These are phyloP conservation scores for Dione juno DNA, from an alignment of 2,888 invertebrate species.

Conservation along the genomic window DNA sequence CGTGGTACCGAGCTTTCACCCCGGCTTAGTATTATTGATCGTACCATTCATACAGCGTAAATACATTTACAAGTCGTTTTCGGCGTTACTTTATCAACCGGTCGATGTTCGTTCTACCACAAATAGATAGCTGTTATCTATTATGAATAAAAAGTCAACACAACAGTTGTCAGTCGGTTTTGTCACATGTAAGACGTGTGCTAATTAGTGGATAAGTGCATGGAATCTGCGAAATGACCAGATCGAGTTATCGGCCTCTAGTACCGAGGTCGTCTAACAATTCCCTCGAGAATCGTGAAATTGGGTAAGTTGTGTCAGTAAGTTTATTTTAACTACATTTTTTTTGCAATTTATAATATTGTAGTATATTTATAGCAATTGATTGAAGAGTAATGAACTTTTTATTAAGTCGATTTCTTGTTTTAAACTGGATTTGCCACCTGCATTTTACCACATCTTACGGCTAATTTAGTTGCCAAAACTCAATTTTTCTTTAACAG, in stretches of 20 bases:
- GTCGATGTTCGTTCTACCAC: conserved; percentile 52
- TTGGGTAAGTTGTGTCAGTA: conserved; percentile 63
- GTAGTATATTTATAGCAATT: conserved; percentile 6
- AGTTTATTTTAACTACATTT: background rate
- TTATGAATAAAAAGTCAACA: conserved; percentile 57
- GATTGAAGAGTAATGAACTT: conserved; percentile 28
- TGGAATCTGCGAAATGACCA: conserved; percentile 61
- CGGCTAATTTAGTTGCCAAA: background rate
- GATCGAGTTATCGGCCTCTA: conserved; percentile 75
- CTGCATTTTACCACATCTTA: conserved; percentile 17
- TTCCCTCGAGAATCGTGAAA: conserved; percentile 69
- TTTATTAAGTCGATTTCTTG: conserved; percentile 25
- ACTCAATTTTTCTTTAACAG: background rate
- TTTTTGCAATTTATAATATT: background rate
- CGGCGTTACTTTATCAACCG: conserved; percentile 55
- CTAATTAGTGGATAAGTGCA: conserved; percentile 36
- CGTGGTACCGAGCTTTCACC: conserved; percentile 76
- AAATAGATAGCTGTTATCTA: conserved; percentile 58
- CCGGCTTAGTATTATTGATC: conserved; percentile 72
- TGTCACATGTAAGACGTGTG: conserved; percentile 59
- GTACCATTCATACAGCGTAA: conserved; percentile 60
- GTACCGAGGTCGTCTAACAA: conserved; percentile 73
- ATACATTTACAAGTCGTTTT: conserved; percentile 59
- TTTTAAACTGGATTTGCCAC: conserved; percentile 20
- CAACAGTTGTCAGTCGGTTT: conserved; percentile 57